Evolutionary conservation across 30 jellyfish, hydroid and myxozoan species (phyloP), one percentile per base, ranked within the genome.

Genomic region (Turritopsis dohrnii): DNA sequence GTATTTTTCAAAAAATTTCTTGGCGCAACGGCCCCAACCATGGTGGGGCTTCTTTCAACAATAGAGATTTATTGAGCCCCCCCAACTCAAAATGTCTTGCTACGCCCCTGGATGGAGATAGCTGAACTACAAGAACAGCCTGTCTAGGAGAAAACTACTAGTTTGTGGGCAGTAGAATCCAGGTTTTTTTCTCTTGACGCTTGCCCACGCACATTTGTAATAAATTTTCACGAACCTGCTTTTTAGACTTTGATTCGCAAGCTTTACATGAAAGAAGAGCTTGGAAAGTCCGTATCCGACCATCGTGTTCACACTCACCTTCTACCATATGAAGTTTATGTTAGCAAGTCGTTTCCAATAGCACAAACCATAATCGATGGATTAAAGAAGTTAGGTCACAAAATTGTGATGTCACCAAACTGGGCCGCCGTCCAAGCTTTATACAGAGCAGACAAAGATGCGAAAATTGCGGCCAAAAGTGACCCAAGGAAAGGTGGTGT

Each of bases 401-500:
- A 54, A 30, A 82, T 92, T 84, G 85, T 21, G 41, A 21, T 22
- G 24, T 80, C 87, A 17, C 54, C 22, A 21, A 25, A 28, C 0
- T 54, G 87, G 80, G 86, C 89, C 9, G 96, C 92, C 7, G 93
- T 90, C 4, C 98, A 93, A 88, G 94, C 95, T 8, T 52, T 93
- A 7, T 88, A 79, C 71, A 75, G 74, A 69, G 90, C 89, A 76
- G 60, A 71, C 18, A 76, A 80, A 24, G 84, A 65, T 9, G 87
- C 83, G 4, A 74, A 52, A 28, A 88, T 93, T 7, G 75, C 71
- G 60, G 97, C 96, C 19, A 89, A 84, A 66, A 71, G 96, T 75
- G 98, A 93, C 71, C 97, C 97, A 1, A 76, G 98, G 60, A 93
- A 93, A 75, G 53, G 92, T 13, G 98, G 96, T 8, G 52, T 54